Evolutionary conservation across 2,888 invertebrate species (phyloP).

Genomic region (Sinelater perroti): DNA sequence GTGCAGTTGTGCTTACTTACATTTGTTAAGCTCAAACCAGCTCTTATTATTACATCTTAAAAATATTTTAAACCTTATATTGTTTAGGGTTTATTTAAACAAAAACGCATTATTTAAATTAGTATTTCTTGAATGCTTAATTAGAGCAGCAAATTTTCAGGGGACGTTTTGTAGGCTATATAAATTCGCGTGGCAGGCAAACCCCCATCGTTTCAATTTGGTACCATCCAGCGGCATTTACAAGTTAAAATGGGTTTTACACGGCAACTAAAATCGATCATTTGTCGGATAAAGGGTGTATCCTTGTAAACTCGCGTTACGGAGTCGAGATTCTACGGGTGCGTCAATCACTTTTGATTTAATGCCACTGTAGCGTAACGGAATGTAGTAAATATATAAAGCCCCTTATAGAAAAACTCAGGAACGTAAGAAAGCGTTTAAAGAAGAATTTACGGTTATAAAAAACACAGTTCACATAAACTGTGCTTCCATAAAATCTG

Average conservation of each 20-base stretch:
- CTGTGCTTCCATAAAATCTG: too few relatives aligned
- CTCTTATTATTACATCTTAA: conserved; percentile 4
- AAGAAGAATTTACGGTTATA: too few relatives aligned
- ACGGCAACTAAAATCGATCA: conserved; percentile 21
- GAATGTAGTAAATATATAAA: not conserved
- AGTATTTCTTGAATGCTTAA: too few relatives aligned
- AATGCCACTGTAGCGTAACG: not conserved
- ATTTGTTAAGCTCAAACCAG: not conserved
- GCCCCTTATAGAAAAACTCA: too few relatives aligned
- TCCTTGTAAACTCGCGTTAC: conserved; percentile 2
- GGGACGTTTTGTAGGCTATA: conserved; percentile 12
- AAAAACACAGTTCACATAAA: too few relatives aligned
- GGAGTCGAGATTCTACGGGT: conserved; percentile 5
- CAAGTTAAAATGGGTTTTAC: conserved; percentile 12
- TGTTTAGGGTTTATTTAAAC: not conserved
- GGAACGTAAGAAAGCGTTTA: too few relatives aligned
- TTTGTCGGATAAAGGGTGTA: conserved; percentile 13
- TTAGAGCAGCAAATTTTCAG: too few relatives aligned
- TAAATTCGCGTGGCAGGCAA: conserved; percentile 23
- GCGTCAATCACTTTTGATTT: conserved; percentile 12
- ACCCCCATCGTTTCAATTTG: conserved; percentile 23
- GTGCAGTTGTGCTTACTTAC: conserved; percentile 1
- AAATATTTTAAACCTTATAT: conserved; percentile 1
- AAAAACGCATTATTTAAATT: too few relatives aligned
- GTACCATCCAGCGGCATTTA: conserved; percentile 7